Percentiles rank a stretch among this genome's conserved stretches.
phyloP scores from a whole-genome alignment of 1,140 invertebrate genomes.

The Sminthurides bifidus region DNA sequence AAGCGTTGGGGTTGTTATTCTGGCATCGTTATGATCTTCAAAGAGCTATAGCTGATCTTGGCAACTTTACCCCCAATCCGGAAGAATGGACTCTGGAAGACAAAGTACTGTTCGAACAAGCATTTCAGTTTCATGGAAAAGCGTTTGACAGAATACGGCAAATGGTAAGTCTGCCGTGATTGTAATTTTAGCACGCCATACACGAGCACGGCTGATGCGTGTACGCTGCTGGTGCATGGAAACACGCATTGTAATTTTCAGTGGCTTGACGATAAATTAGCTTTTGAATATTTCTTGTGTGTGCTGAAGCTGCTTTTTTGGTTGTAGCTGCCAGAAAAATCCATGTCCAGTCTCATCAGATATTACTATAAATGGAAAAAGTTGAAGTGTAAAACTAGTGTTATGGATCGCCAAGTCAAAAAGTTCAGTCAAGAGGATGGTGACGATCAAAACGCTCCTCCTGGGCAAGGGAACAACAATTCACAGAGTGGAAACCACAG shows the following conservation, averaged over 20 bases:
- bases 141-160: slow-evolving; percentile 92
- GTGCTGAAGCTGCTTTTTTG: slow-evolving; percentile 14
- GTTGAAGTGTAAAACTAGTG: slow-evolving; percentile 72
- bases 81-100: slow-evolving; percentile 98
- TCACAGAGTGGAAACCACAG: neutral
- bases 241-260: too few relatives aligned
- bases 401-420: slow-evolving; percentile 80
- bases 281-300: neutral
- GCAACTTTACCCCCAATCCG: slow-evolving; percentile 93
- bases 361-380: slow-evolving; percentile 99
- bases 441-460: slow-evolving; percentile 16
- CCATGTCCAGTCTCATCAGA: slow-evolving; percentile 88
- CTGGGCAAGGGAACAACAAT: neutral
- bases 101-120: slow-evolving; percentile 95
- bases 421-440: slow-evolving; percentile 41
- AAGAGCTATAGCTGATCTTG: slow-evolving; percentile 77
- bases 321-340: slow-evolving; percentile 82
- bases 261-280: too few relatives aligned
- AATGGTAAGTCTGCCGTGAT: slow-evolving; percentile 63
- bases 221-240: too few relatives aligned
- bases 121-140: slow-evolving; percentile 96
- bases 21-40: slow-evolving; percentile 97
- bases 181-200: too few relatives aligned
- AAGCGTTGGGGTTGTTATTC: slow-evolving; percentile 92
- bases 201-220: too few relatives aligned